Evolutionary conservation across 2,113 vertebrate species (phyloP), one percentile per base, ranked within the genome.

Genomic region (Rhinoptilus africanus): DNA sequence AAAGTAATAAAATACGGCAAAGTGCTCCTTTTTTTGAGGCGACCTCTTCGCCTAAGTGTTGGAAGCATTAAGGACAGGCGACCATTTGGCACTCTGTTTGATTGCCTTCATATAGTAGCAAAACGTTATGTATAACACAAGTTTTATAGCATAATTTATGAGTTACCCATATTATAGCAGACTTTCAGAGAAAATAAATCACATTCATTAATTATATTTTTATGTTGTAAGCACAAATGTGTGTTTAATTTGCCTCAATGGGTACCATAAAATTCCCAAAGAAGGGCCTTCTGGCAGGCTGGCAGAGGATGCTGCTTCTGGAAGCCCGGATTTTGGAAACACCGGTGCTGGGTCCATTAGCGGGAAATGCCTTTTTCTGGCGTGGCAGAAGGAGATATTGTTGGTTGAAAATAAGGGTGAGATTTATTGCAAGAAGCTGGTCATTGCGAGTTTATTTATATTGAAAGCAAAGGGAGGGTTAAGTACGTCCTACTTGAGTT

Each of bases 271-370:
- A 35, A 35, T 54, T 68, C 23, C 28, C 28, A 37, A 19, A 26
- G 4, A 18, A 56, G 27, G 22, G 48, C 9, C 32, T 68, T 34
- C 18, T 27, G 54, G 39, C 16, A 54, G 66, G 21, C 18, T 74
- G 35, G 9, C 2, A 3, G 12, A 57, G 24, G 50, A 15, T 41
- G 37, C 62, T 63, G 28, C 56, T 68, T 23, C 50, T 71, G 54
- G 35, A 68, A 62, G 66, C n/a, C 32, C 32, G 41, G 5, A 28
- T 62, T 74, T 37, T 62, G 24, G 47, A 39, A 76, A 39, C 34
- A 28, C 6, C 32, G 15, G 39, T 0, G 1, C 26, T 62, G 14
- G 30, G 30, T 62, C 20, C 3, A 1, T n/a, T 30, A 77, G 50
- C 0, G 1, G 43, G 34, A 45, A 76, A 56, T 12, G 28, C 20